Evolutionary conservation across 2,113 vertebrate genomes (phyloP).

Genomic region (Cranoglanis bouderius): DNA sequence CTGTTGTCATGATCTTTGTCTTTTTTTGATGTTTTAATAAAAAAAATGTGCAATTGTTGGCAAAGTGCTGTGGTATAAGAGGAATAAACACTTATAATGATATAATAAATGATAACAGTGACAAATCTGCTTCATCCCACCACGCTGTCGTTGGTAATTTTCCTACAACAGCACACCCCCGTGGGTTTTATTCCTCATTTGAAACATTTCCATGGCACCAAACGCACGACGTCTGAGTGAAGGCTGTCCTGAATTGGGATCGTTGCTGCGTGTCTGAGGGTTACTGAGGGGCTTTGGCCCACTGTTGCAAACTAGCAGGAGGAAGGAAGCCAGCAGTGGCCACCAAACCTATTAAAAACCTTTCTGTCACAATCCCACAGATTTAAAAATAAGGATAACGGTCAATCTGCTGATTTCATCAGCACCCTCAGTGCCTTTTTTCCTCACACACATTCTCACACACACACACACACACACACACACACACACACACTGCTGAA

Average conservation of each 20-base stretch:
- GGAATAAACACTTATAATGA: not conserved
- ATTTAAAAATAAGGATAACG: constrained; percentile 69
- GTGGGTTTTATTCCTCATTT: not conserved
- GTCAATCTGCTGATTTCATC: constrained; percentile 58
- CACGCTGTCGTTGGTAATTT: not conserved
- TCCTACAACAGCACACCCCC: not conserved
- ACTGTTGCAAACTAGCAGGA: constrained; percentile 73
- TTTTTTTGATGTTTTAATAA: too few species aligned
- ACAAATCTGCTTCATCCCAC: not conserved
- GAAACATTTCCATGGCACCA: not conserved
- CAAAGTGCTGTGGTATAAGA: not conserved
- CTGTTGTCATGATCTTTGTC: too few species aligned
- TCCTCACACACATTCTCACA: not conserved
- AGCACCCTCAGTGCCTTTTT: constrained; percentile 32
- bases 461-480: not conserved
- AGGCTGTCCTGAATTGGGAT: constrained; percentile 16
- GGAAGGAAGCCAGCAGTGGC: constrained; percentile 87
- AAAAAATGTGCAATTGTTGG: not conserved
- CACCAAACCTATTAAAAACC: constrained; percentile 76
- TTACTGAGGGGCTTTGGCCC: constrained; percentile 48
- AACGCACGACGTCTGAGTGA: not conserved
- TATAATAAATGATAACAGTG: not conserved
- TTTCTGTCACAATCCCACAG: constrained; percentile 83
- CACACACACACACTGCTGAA: not conserved
- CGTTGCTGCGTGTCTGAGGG: constrained; percentile 55